phyloP scores from a whole-genome alignment of 2,113 vertebrate genomes.

The Salvator merianae region DNA sequence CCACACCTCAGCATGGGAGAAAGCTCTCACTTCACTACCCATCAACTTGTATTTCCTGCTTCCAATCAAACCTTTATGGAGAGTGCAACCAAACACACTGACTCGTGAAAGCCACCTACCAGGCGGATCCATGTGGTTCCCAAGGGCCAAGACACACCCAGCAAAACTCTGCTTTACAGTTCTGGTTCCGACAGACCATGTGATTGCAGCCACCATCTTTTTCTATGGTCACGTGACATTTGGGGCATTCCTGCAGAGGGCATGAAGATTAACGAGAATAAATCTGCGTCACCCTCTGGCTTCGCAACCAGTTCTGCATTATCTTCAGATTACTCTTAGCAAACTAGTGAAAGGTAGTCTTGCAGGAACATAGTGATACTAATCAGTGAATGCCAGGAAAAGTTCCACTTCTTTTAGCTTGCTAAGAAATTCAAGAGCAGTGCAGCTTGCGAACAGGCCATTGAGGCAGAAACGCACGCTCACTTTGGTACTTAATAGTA shows the following conservation, averaged over 20 bases:
- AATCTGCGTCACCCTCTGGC: neutral
- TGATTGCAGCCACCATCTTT: conserved; percentile 99
- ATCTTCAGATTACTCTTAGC: neutral
- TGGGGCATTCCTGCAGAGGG: conserved; percentile 91
- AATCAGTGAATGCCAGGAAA: neutral
- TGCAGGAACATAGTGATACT: neutral
- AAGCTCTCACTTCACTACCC: neutral
- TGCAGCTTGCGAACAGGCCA: neutral
- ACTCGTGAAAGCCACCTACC: conserved; percentile 77
- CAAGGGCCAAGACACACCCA: conserved; percentile 99
- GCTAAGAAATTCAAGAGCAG: neutral
- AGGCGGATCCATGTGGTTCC: conserved; percentile 98
- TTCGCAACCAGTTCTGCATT: neutral
- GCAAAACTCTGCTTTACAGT: conserved; percentile 99
- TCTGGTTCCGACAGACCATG: conserved; percentile 99
- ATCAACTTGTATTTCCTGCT: neutral
- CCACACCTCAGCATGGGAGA: neutral
- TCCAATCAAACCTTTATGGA: neutral
- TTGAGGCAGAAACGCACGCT: neutral
- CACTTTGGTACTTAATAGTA: neutral
- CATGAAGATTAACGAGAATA: conserved; percentile 34
- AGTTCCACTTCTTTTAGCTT: neutral
- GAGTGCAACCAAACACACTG: neutral
- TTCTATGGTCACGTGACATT: conserved; percentile 99
- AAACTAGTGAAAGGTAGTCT: neutral